phyloP scores from a whole-genome alignment of 2,888 invertebrate genomes.

The Chorisops tibialis region DNA sequence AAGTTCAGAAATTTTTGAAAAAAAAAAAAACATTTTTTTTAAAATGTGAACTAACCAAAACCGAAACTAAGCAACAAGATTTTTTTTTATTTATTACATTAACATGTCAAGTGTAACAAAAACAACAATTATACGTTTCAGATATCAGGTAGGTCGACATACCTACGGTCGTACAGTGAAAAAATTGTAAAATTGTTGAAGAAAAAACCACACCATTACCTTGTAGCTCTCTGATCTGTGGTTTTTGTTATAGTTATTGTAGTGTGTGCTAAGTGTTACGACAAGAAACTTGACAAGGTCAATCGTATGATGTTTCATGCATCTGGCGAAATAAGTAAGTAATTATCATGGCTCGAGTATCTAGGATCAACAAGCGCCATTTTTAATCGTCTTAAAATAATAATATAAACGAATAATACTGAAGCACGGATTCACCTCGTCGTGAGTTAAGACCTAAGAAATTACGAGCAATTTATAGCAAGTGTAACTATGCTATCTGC shows the following conservation, averaged over 20 bases:
- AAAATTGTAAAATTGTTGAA: not conserved
- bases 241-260: constrained; percentile 4
- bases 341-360: constrained; percentile 2
- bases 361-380: too few species aligned
- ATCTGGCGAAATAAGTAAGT: constrained; percentile 14
- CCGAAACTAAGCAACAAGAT: constrained; percentile 4
- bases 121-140: not conserved
- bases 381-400: too few species aligned
- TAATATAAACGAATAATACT: too few species aligned
- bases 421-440: too few species aligned
- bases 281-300: constrained; percentile 18
- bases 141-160: constrained; percentile 10
- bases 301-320: not conserved
- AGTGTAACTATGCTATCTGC: too few species aligned
- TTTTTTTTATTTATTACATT: constrained; percentile 17
- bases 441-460: too few species aligned
- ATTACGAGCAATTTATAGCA: too few species aligned
- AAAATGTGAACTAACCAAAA: not conserved
- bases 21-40: constrained; percentile 10
- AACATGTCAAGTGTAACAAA: constrained; percentile 15
- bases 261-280: constrained; percentile 18
- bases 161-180: not conserved
- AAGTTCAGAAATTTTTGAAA: too few species aligned
- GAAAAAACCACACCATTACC: not conserved
- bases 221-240: constrained; percentile 3